Percentiles rank a stretch among this genome's conserved stretches.
phyloP scores from a whole-genome alignment of 2,113 vertebrate genomes.

The Apistogramma diplotaenia region DNA sequence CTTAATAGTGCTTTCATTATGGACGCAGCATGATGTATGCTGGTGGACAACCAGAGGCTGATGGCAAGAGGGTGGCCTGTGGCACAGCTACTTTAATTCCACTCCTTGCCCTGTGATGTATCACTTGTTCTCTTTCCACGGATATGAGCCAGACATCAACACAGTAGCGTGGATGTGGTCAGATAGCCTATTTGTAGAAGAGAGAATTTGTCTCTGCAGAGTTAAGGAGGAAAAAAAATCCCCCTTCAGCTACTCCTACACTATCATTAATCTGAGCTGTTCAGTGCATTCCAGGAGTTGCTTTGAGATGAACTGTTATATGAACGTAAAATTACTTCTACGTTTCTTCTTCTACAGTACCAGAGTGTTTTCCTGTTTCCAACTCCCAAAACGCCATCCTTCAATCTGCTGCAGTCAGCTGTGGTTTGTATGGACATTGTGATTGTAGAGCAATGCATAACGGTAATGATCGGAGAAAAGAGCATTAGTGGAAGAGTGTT shows the following conservation, averaged over 20 bases:
- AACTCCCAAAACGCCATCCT: background rate
- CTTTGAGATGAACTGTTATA: conserved; percentile 20
- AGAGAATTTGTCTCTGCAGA: background rate
- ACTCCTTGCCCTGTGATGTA: conserved; percentile 30
- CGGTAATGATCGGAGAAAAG: background rate
- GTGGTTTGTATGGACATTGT: conserved; percentile 25
- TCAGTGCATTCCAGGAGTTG: conserved; percentile 26
- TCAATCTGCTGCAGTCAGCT: conserved; percentile 17
- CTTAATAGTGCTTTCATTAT: conserved; percentile 56
- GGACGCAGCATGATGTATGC: conserved; percentile 47
- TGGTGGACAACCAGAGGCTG: conserved; percentile 61
- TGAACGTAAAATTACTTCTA: background rate
- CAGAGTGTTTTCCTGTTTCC: background rate
- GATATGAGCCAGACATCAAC: conserved; percentile 49
- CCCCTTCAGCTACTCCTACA: background rate
- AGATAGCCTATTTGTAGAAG: conserved; percentile 20
- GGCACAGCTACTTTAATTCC: conserved; percentile 56
- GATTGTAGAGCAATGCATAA: background rate
- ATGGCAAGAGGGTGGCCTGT: conserved; percentile 59
- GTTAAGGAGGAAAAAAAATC: background rate
- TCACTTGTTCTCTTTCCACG: conserved; percentile 40
- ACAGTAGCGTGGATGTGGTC: conserved; percentile 29
- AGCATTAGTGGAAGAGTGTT: conserved; percentile 2
- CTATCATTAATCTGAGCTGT: conserved; percentile 26
- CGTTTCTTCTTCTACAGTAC: too few relatives aligned